These are phyloP conservation scores for Pandemis heparana DNA, from an alignment of 2,888 invertebrate species.

Conservation along the genomic window DNA sequence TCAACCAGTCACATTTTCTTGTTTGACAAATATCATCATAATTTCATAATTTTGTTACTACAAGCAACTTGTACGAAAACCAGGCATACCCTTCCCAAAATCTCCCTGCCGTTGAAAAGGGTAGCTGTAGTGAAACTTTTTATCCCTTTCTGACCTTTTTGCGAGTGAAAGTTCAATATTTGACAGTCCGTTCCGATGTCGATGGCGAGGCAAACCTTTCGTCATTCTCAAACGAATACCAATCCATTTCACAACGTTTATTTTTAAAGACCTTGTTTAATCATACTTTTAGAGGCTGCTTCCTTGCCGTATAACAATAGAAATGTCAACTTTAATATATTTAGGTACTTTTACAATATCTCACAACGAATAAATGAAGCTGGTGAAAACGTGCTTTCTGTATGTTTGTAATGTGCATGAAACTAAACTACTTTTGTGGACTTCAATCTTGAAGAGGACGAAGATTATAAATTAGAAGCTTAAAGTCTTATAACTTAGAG, in stretches of 20 bases:
- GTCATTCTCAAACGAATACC: slow-evolving; percentile 13
- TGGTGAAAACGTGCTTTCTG: too few species aligned
- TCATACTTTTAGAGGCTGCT: too few species aligned
- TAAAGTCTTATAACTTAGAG: too few species aligned
- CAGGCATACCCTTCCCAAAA: neutral
- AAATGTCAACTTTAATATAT: neutral
- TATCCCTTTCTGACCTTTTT: slow-evolving; percentile 29
- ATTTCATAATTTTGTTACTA: neutral
- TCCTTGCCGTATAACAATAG: too few species aligned
- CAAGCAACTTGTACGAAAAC: neutral
- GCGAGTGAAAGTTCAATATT: slow-evolving; percentile 38
- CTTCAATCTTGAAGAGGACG: too few species aligned
- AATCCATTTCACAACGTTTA: slow-evolving; percentile 15
- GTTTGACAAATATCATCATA: neutral
- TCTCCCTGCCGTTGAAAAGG: neutral
- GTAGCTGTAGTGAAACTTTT: slow-evolving; percentile 23
- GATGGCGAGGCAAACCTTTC: slow-evolving; percentile 27
- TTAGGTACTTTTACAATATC: too few species aligned
- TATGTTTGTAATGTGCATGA: too few species aligned
- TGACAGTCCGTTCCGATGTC: slow-evolving; percentile 28
- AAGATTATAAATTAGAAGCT: too few species aligned
- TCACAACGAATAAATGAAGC: too few species aligned
- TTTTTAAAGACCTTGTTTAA: neutral
- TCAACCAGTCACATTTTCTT: neutral
- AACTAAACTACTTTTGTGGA: too few species aligned